phyloP scores from a whole-genome alignment of 2,888 invertebrate genomes.

The Disparrhopalites patrizii region DNA sequence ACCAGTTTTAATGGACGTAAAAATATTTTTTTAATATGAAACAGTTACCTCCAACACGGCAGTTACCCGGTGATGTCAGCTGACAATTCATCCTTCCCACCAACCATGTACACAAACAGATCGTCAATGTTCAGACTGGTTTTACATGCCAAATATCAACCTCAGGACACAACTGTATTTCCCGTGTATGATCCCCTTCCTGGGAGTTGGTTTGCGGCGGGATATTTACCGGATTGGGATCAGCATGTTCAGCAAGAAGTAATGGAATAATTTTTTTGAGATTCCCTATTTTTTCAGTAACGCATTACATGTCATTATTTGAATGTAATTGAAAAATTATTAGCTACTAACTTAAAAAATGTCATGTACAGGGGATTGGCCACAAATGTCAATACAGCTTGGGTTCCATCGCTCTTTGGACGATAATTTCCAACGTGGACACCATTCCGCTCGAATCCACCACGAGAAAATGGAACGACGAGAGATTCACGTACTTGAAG shows the following conservation, averaged over 20 bases:
- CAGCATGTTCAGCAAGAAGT: slow-evolving; percentile 55
- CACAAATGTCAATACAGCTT: slow-evolving; percentile 55
- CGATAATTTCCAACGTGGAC: slow-evolving; percentile 52
- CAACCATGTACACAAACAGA: slow-evolving; percentile 55
- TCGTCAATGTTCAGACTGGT: slow-evolving; percentile 51
- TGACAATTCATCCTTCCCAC: slow-evolving; percentile 72
- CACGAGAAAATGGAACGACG: slow-evolving; percentile 51
- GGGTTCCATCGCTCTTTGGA: slow-evolving; percentile 56
- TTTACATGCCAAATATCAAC: slow-evolving; percentile 51
- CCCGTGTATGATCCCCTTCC: slow-evolving; percentile 56
- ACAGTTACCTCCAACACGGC: slow-evolving; percentile 70
- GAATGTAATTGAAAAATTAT: no score
- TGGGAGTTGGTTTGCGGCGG: slow-evolving; percentile 75
- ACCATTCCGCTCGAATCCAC: slow-evolving; percentile 53
- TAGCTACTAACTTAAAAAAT: no score
- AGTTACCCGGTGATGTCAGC: slow-evolving; percentile 79
- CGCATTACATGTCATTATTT: no score
- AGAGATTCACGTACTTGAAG: slow-evolving; percentile 55
- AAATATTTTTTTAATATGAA: no score
- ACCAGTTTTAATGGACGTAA: no score
- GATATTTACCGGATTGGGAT: slow-evolving; percentile 58
- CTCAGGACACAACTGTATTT: slow-evolving; percentile 53
- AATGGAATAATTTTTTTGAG: no score
- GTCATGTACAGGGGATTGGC: slow-evolving; percentile 54
- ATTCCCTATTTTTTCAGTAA: no score